Evolutionary conservation across 2,113 vertebrate genomes (phyloP), one percentile per base, ranked within the genome.

Genomic region (Gavialis gangeticus): DNA sequence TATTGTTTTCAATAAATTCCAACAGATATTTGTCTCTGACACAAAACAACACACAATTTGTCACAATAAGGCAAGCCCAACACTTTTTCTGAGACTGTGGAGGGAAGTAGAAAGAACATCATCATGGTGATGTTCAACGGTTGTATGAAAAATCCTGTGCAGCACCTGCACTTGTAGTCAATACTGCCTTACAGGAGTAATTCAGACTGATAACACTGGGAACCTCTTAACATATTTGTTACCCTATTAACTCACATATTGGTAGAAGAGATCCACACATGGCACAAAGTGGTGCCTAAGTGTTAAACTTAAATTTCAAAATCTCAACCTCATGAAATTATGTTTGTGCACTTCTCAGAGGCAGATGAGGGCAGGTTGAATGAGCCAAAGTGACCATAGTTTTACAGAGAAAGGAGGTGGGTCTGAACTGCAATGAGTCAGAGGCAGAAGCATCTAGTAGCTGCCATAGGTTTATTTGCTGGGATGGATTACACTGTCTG

Each of bases 401-500:
- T 19, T 17, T 82, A 37, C 66, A 60, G n/a, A 7, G 46, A 4
- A 10, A 60, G 85, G 24, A 10, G 27, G 58, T 4, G 2, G 67
- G 21, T 92, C 28, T 34, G 34, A 83, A 25, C 16, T 69, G 34
- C 81, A 76, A 46, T 62, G 62, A 55, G 25, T n/a, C 3, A 21
- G 15, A 0, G 3, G 22, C 67, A 71, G n/a, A 17, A 71, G 30
- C 37, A 71, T 34, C 30, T 11, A 37, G 30, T 22, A 21, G 17
- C n/a, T 71, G 18, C 28, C 37, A 37, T 18, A 62, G 15, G 25
- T 5, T 1, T 15, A 37, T 79, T 93, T 62, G 10, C 37, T 80
- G 22, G n/a, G 73, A 66, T 0, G 0, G 58, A 59, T 17, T 30
- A 60, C 54, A 12, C 1, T 1, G 25, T 18, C 11, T 15, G 63